Evolutionary conservation across 2,888 invertebrate genomes (phyloP).

Genomic region (Drosophila barbarae): DNA sequence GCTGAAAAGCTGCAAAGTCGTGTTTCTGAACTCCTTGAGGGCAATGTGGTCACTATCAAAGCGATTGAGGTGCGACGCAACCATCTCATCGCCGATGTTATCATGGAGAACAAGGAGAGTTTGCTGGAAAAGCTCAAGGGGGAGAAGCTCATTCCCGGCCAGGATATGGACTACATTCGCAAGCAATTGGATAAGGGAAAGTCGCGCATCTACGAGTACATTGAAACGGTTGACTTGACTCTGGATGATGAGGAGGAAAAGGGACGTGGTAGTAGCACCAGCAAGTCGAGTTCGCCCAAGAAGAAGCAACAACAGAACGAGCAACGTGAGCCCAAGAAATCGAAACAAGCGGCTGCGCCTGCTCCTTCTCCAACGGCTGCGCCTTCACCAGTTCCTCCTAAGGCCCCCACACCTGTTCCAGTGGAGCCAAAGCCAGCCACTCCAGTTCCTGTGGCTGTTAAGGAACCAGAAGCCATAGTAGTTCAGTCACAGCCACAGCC

Average conservation of each 20-base stretch:
- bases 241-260: constrained; percentile 75
- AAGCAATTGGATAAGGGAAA: constrained; percentile 75
- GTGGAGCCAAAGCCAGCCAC: constrained; percentile 6
- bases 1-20: constrained; percentile 57
- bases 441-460: constrained; percentile 8
- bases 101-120: constrained; percentile 56
- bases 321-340: constrained; percentile 15
- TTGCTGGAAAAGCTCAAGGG: constrained; percentile 69
- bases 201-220: constrained; percentile 72
- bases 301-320: constrained; percentile 41
- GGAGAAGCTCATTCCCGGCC: constrained; percentile 65
- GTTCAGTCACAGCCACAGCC: not conserved
- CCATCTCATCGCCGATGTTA: constrained; percentile 75
- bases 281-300: constrained; percentile 41
- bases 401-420: constrained; percentile 14
- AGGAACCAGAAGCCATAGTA: constrained; percentile 7
- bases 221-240: constrained; percentile 77
- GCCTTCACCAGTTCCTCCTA: not conserved
- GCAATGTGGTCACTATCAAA: constrained; percentile 67
- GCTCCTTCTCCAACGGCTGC: not conserved
- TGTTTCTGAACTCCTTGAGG: constrained; percentile 48
- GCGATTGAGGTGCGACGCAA: constrained; percentile 74
- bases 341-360: not conserved
- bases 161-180: constrained; percentile 75
- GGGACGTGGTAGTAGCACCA: constrained; percentile 37